A percentile compares a stretch with the other conserved stretches of the same genome.
phyloP scores from a whole-genome alignment of 2,888 invertebrate species.

The Adela reaumurella region DNA sequence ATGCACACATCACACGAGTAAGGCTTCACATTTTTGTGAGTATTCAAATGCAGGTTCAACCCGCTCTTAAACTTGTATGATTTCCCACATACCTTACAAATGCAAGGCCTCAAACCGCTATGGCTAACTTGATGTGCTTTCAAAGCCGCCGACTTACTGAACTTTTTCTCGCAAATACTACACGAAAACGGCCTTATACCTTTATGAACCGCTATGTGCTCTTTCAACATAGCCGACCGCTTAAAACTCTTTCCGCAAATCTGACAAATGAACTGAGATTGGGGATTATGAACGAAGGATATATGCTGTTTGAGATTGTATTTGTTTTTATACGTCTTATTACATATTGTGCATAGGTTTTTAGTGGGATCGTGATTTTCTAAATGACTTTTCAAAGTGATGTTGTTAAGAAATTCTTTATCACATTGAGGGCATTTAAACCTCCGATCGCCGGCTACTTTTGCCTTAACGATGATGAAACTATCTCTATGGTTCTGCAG shows the following conservation, averaged over 20 bases:
- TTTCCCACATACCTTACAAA: constrained; percentile 67
- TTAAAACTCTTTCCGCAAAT: background rate
- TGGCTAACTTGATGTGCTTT: constrained; percentile 67
- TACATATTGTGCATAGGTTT: background rate
- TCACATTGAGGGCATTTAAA: background rate
- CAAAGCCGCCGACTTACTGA: constrained; percentile 19
- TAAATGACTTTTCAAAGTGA: background rate
- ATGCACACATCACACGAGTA: constrained; percentile 67
- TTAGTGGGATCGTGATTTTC: background rate
- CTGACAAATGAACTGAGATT: background rate
- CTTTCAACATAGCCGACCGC: background rate
- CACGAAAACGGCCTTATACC: background rate
- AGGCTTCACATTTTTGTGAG: constrained; percentile 65
- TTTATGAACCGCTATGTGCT: background rate
- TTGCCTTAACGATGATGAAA: background rate
- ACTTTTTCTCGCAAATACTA: background rate
- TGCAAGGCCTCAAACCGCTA: constrained; percentile 67
- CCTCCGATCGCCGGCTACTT: background rate
- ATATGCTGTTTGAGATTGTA: background rate
- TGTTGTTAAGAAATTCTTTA: background rate
- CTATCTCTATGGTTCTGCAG: background rate
- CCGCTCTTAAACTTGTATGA: constrained; percentile 66
- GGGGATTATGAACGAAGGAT: background rate
- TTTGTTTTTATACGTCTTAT: background rate
- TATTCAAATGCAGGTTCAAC: constrained; percentile 63